Evolutionary conservation across 2,113 vertebrate species (phyloP).

Genomic region (Uria lomvia): DNA sequence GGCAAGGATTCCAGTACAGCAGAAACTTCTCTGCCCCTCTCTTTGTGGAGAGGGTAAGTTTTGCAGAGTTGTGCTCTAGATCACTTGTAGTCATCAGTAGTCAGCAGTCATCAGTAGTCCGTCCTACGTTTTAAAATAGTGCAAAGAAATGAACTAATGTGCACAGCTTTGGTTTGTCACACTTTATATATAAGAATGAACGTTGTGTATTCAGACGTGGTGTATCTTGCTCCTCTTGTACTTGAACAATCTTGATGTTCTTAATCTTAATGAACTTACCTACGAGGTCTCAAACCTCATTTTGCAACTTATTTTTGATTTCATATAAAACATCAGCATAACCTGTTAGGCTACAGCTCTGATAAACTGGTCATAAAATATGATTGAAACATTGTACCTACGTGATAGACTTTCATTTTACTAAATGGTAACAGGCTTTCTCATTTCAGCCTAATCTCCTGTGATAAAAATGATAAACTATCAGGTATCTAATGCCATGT

Average conservation of each 20-base stretch:
- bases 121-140: background rate
- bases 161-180: background rate
- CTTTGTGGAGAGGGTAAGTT: background rate
- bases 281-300: background rate
- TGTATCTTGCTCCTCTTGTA: no score
- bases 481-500: background rate
- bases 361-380: background rate
- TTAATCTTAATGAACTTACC: background rate
- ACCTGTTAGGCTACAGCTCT: background rate
- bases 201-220: background rate
- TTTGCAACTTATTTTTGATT: background rate
- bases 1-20: background rate
- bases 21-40: background rate
- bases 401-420: background rate
- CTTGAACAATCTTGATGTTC: background rate
- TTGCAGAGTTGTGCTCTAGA: background rate
- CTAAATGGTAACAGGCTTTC: background rate
- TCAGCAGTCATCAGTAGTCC: background rate
- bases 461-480: background rate
- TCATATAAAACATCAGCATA: background rate
- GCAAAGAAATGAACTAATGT: accelerated
- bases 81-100: background rate
- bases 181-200: background rate
- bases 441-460: background rate
- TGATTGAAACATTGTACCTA: background rate